A percentile compares a stretch with the other conserved stretches of the same genome.
These are phyloP conservation scores for Homarus americanus DNA, from an alignment of 1,140 invertebrate genomes.

Conservation along the genomic window DNA sequence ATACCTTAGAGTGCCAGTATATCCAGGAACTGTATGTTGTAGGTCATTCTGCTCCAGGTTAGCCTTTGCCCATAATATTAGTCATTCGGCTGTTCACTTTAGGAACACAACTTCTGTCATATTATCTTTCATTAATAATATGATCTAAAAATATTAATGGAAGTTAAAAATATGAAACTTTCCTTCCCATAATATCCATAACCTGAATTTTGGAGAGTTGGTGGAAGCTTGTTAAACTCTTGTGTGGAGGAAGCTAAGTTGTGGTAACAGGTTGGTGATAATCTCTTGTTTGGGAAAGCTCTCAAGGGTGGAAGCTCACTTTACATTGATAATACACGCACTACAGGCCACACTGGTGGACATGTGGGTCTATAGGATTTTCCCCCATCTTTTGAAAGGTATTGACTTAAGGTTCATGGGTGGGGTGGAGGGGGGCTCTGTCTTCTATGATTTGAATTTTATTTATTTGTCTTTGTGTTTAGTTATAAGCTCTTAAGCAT, in stretches of 20 bases:
- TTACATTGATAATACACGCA: not conserved
- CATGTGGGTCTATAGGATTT: not conserved
- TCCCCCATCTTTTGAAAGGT: not conserved
- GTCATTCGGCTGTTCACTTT: not conserved
- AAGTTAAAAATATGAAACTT: not conserved
- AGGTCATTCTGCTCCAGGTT: not conserved
- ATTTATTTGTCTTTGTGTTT: conserved; percentile 3
- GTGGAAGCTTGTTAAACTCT: not conserved
- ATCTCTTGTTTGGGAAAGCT: not conserved
- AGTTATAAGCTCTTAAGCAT: not conserved
- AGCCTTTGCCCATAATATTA: not conserved
- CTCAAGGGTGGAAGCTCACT: not conserved
- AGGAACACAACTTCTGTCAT: not conserved
- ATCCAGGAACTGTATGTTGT: not conserved
- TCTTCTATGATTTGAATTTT: conserved; percentile 10
- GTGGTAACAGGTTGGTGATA: conserved; percentile 10
- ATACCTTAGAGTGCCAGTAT: not conserved
- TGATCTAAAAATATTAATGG: not conserved
- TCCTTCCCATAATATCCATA: not conserved
- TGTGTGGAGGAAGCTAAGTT: conserved; percentile 14
- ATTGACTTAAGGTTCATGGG: not conserved
- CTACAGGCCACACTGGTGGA: not conserved
- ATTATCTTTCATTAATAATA: not conserved
- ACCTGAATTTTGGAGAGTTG: not conserved
- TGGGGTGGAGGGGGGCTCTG: not conserved